Percentiles rank a stretch among this genome's conserved stretches.
Conservation (phyloP, 2,888 invertebrate species). For the Athripsodes cinereus region DNA sequence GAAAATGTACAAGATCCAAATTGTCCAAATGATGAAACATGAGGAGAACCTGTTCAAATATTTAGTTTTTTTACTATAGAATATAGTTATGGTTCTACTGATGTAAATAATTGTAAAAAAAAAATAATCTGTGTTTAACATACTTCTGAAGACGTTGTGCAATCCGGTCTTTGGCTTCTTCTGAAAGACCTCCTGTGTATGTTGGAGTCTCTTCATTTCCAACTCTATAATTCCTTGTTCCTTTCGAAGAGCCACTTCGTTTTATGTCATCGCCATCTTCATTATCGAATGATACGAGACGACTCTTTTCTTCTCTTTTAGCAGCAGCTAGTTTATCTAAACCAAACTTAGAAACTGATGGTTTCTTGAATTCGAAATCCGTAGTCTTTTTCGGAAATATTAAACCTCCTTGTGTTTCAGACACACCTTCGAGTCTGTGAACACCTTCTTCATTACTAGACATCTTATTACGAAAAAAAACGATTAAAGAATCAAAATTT, state of each 20-base stretch:
- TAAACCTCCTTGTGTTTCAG: constrained; percentile 60
- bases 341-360: constrained; percentile 71
- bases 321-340: constrained; percentile 80
- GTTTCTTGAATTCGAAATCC: constrained; percentile 66
- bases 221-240: constrained; percentile 65
- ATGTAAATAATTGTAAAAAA: too few relatives aligned
- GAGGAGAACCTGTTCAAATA: too few relatives aligned
- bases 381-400: constrained; percentile 63
- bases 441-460: constrained; percentile 50
- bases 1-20: too few relatives aligned
- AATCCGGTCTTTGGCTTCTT: constrained; percentile 67
- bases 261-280: constrained; percentile 35
- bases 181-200: constrained; percentile 86
- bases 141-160: constrained; percentile 57
- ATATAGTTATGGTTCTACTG: too few relatives aligned
- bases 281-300: constrained; percentile 61
- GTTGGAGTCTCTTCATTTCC: constrained; percentile 87
- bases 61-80: too few relatives aligned
- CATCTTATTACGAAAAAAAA: constrained; percentile 4
- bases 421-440: constrained; percentile 67
- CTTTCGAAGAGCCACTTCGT: constrained; percentile 30
- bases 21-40: too few relatives aligned
- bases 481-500: background rate
- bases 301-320: constrained; percentile 57
- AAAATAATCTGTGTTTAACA: constrained; percentile 16